Evolutionary conservation across 2,113 vertebrate genomes (phyloP).

Genomic region (Mola mola): DNA sequence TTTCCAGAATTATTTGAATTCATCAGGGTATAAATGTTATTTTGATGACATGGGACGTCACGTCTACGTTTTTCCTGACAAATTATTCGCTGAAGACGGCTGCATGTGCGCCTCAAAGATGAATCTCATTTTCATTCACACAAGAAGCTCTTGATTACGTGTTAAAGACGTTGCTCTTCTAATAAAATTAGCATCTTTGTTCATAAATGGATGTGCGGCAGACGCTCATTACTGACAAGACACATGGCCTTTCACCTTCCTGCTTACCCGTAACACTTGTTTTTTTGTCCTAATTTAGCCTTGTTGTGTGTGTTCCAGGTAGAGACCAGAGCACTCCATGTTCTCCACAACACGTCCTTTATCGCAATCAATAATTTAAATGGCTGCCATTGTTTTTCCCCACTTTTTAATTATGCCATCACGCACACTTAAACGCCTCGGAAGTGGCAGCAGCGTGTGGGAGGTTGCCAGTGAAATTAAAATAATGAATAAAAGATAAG

Average conservation of each 20-base stretch:
- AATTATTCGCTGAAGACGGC: too few relatives aligned
- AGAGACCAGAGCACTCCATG: neutral
- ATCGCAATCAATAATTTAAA: slow-evolving; percentile 64
- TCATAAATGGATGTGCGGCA: slow-evolving; percentile 5
- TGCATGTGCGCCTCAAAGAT: slow-evolving; percentile 55
- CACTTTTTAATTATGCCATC: slow-evolving; percentile 57
- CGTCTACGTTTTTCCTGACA: slow-evolving; percentile 46
- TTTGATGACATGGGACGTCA: too few relatives aligned
- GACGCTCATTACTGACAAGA: slow-evolving; percentile 1
- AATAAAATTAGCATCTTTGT: slow-evolving; percentile 14
- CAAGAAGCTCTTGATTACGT: slow-evolving; percentile 36
- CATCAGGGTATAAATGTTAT: slow-evolving; percentile 25
- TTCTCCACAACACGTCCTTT: slow-evolving; percentile 30
- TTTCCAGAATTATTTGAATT: slow-evolving; percentile 36
- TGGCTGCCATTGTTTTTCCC: slow-evolving; percentile 45
- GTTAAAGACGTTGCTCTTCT: slow-evolving; percentile 20
- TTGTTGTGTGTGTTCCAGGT: neutral
- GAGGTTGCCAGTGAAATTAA: slow-evolving; percentile 61
- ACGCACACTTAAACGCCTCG: slow-evolving; percentile 52
- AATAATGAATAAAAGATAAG: slow-evolving; percentile 78
- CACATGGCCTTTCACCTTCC: neutral
- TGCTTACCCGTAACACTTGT: neutral
- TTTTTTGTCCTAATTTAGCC: slow-evolving; percentile 9
- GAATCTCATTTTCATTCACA: slow-evolving; percentile 41
- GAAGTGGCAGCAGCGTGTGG: slow-evolving; percentile 11